Base-by-base conservation (phyloP, 2,888 invertebrate genomes). In the Agriopis leucophaearia region DNA sequence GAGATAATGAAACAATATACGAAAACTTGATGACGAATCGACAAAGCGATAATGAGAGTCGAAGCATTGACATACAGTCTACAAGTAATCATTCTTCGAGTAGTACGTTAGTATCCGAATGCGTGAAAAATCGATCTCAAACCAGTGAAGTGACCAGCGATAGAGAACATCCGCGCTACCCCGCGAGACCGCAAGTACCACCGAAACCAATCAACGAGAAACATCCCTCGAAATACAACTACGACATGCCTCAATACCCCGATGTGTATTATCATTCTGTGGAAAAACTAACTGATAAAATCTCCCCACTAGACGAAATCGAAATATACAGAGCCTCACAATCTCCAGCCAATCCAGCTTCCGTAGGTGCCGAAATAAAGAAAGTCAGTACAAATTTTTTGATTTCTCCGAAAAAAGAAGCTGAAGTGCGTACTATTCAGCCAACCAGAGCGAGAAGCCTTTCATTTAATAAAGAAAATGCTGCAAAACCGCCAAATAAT, bases 371-470 rank as follows among this genome's bases (percentile, higher is more conserved):
- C 16, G 92, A 94, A 83, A 93, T 94, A 71, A 94, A 93, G 79
- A 88, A 84, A 82, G 92, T 92, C 3, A 92, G 91, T 69, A 93
- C 93, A 15, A 90, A 84, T 75, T 91, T 92, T 76, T 75, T 92
- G 7, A 91, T 94, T 73, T 93, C 93, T 4, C 94, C 94, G 7
- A 94, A 92, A 79, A 94, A 92, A 78, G 92, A 94, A 86, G 91
- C 94, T 0, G 91, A 90, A 74, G 93, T 94, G 8, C 80, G 92
- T 56, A 92, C 88, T 27, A 89, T 92, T 56, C 90, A 93, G 76
- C 92, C 94, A 1, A 92, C 83, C 0, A 81, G 92, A 78, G 94
- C 94, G 15, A 83, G 91, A 69, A 92, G 91, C 73, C 84, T 94
- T 59, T 92, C 92, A 0, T 86, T 90, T 67, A 87, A 89, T 42